phyloP scores from a whole-genome alignment of 1,140 invertebrate genomes.

The Homarus americanus region DNA sequence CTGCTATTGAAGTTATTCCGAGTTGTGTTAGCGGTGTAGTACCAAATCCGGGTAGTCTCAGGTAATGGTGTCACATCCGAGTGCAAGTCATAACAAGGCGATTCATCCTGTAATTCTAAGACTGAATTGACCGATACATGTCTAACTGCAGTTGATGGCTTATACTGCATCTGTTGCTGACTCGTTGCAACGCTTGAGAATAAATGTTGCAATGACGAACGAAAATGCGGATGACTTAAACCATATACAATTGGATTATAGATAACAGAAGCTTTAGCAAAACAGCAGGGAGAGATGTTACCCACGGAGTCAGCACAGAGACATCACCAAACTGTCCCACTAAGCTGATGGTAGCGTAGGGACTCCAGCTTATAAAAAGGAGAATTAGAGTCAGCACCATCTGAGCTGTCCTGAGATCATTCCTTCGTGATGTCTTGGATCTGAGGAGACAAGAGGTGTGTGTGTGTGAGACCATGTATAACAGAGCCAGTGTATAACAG shows the following conservation, averaged over 20 bases:
- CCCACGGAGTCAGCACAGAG: conserved; percentile 77
- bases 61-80: conserved; percentile 32
- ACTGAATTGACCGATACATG: conserved; percentile 63
- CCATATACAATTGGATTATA: conserved; percentile 78
- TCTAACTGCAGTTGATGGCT: conserved; percentile 38
- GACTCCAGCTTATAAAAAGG: conserved; percentile 80
- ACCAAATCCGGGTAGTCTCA: too few species aligned
- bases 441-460: conserved; percentile 18
- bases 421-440: conserved; percentile 28
- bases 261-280: conserved; percentile 79
- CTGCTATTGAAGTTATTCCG: background rate
- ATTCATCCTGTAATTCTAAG: conserved; percentile 27
- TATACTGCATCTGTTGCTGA: conserved; percentile 65
- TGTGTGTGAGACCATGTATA: background rate
- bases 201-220: conserved; percentile 81
- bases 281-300: conserved; percentile 78
- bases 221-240: conserved; percentile 81
- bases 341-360: conserved; percentile 81
- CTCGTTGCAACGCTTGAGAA: conserved; percentile 37
- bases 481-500: too few species aligned
- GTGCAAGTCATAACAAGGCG: conserved; percentile 30
- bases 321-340: conserved; percentile 80
- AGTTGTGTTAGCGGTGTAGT: background rate
- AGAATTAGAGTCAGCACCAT: conserved; percentile 80
- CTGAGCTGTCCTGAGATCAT: conserved; percentile 78